Percentiles rank a stretch among this genome's conserved stretches.
Conservation (phyloP, 1,140 invertebrate genomes). For the Nymphalis io region DNA sequence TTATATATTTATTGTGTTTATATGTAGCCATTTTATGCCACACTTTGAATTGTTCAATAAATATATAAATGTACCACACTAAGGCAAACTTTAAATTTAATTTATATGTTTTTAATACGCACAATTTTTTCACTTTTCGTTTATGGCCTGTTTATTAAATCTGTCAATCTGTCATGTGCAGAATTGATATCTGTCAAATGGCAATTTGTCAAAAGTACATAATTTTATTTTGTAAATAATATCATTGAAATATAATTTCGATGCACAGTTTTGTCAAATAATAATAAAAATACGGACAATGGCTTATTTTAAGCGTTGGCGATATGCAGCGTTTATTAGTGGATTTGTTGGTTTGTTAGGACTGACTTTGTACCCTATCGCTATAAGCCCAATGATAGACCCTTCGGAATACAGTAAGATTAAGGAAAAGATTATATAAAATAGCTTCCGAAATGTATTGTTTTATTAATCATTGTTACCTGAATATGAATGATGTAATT, state of each 20-base stretch:
- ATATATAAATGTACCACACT: too few species aligned
- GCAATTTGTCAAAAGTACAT: too few species aligned
- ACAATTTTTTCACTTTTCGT: too few species aligned
- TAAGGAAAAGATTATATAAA: conserved; percentile 38
- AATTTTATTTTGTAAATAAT: conserved; percentile 1
- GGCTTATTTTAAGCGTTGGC: conserved; percentile 69
- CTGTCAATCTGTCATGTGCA: neutral
- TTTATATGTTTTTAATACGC: too few species aligned
- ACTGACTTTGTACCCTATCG: conserved; percentile 82
- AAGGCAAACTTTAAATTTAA: too few species aligned
- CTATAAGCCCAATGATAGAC: conserved; percentile 83
- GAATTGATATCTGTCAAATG: neutral
- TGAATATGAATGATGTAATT: too few species aligned
- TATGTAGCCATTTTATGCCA: too few species aligned
- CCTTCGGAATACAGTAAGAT: conserved; percentile 82
- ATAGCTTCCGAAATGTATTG: neutral
- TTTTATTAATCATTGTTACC: too few species aligned
- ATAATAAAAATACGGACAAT: conserved; percentile 35
- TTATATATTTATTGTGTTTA: too few species aligned
- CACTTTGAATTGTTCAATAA: too few species aligned
- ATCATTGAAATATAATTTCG: neutral
- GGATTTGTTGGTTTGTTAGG: conserved; percentile 81
- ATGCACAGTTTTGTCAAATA: neutral
- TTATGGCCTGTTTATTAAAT: too few species aligned
- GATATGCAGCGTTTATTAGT: conserved; percentile 78